Percentiles rank a stretch among this genome's conserved stretches.
Evolutionary conservation across 2,888 invertebrate genomes (phyloP).

Genomic region (Congeria kusceri): DNA sequence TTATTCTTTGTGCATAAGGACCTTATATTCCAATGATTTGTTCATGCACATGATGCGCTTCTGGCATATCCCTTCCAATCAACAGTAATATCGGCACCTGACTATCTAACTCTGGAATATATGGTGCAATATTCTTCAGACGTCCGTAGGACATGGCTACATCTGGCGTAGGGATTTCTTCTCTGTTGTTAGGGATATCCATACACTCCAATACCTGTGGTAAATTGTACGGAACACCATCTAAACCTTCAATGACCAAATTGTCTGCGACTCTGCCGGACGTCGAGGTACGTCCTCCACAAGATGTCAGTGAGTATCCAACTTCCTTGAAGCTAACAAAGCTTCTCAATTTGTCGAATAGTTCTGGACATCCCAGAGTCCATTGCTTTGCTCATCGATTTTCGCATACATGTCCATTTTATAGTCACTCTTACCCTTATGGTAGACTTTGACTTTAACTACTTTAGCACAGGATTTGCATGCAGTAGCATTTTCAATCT

Average conservation of each 20-base stretch:
- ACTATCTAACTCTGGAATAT: slow-evolving; percentile 48
- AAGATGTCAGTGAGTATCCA: slow-evolving; percentile 17
- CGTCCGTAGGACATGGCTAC: slow-evolving; percentile 42
- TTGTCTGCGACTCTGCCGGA: slow-evolving; percentile 22
- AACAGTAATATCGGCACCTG: slow-evolving; percentile 23
- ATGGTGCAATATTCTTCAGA: slow-evolving; percentile 32
- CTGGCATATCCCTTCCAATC: slow-evolving; percentile 35
- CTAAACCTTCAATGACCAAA: slow-evolving; percentile 34
- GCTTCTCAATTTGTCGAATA: slow-evolving; percentile 16
- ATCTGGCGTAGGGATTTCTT: slow-evolving; percentile 54
- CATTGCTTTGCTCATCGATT: slow-evolving; percentile 17
- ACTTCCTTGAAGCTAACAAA: neutral
- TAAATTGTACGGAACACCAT: slow-evolving; percentile 11
- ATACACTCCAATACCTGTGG: slow-evolving; percentile 48
- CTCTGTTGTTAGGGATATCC: slow-evolving; percentile 18
- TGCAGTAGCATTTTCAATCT: slow-evolving; percentile 2
- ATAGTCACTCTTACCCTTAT: neutral
- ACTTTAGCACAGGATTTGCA: slow-evolving; percentile 17
- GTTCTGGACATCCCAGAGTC: slow-evolving; percentile 14
- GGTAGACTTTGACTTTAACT: slow-evolving; percentile 8
- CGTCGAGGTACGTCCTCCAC: slow-evolving; percentile 19
- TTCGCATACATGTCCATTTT: slow-evolving; percentile 1
- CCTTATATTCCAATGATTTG: slow-evolving; percentile 25
- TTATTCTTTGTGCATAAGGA: slow-evolving; percentile 36
- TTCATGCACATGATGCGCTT: slow-evolving; percentile 31